These are phyloP conservation scores for Urophycis tenuis DNA, from an alignment of 2,797 vertebrate genomes.

Conservation along the genomic window DNA sequence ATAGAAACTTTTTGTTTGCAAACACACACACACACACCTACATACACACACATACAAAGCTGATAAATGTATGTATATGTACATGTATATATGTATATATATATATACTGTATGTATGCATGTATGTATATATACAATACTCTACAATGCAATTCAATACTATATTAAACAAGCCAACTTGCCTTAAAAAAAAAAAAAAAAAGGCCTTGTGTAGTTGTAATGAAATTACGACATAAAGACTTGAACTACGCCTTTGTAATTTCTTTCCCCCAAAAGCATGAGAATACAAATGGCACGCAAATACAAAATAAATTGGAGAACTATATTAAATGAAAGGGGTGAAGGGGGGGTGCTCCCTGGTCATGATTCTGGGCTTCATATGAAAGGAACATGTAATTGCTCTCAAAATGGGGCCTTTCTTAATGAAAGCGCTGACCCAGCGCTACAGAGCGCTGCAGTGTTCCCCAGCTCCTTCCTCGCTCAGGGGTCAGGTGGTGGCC, in stretches of 20 bases:
- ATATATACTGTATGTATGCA: background rate
- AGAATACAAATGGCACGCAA: constrained; percentile 14
- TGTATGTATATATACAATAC: background rate
- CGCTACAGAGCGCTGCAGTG: constrained; percentile 17
- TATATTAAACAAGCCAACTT: too few relatives aligned
- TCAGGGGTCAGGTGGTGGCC: constrained; percentile 15
- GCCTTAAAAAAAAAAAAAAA: background rate
- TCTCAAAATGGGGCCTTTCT: constrained; percentile 31
- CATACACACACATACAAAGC: background rate
- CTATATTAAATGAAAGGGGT: constrained; percentile 12
- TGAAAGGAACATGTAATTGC: constrained; percentile 52
- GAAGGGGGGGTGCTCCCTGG: constrained; percentile 40
- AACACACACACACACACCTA: constrained; percentile 3
- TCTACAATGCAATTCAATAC: too few relatives aligned
- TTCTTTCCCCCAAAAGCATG: background rate
- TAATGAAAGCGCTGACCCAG: constrained; percentile 48
- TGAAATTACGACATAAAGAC: background rate
- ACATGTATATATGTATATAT: background rate
- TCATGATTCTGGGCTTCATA: constrained; percentile 40
- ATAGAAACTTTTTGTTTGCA: constrained; percentile 3
- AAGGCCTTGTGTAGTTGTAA: background rate
- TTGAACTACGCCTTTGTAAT: too few relatives aligned
- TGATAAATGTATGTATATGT: background rate
- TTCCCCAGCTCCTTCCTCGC: constrained; percentile 20
- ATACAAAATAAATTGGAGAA: constrained; percentile 22